Evolutionary conservation across 2,888 invertebrate species (phyloP).

Genomic region (Antitype chi): DNA sequence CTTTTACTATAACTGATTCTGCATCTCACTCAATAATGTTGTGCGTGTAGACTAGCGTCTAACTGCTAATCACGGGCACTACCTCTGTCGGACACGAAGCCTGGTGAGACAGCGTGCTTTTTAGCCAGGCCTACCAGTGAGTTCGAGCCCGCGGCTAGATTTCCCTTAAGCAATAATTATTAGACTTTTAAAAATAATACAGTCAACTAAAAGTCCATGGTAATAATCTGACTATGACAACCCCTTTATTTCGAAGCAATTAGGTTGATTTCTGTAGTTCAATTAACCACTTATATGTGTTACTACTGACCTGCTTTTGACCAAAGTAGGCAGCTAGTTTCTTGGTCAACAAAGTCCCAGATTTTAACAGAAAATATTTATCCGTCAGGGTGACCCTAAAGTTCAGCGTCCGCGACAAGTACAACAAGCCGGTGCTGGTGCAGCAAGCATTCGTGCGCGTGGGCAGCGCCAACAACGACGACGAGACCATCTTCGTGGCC

Average conservation of each 20-base stretch:
- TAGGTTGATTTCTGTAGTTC: neutral
- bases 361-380: neutral
- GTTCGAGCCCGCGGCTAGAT: no score
- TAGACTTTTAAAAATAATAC: neutral
- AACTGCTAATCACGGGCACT: no score
- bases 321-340: neutral
- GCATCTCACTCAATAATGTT: no score
- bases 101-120: no score
- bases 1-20: no score
- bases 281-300: neutral
- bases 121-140: no score
- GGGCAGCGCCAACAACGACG: constrained; percentile 92
- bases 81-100: no score
- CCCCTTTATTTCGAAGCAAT: neutral
- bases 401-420: constrained; percentile 94
- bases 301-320: neutral
- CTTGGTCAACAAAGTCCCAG: neutral
- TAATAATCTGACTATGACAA: neutral
- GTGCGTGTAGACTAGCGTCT: no score
- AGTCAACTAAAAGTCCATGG: neutral
- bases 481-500: constrained; percentile 98
- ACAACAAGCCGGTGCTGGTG: constrained; percentile 92
- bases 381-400: constrained; percentile 92
- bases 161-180: neutral
- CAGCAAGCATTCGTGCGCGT: constrained; percentile 97